These are phyloP conservation scores for Megaceryle torquata DNA, from an alignment of 2,113 vertebrate species.

Conservation along the genomic window DNA sequence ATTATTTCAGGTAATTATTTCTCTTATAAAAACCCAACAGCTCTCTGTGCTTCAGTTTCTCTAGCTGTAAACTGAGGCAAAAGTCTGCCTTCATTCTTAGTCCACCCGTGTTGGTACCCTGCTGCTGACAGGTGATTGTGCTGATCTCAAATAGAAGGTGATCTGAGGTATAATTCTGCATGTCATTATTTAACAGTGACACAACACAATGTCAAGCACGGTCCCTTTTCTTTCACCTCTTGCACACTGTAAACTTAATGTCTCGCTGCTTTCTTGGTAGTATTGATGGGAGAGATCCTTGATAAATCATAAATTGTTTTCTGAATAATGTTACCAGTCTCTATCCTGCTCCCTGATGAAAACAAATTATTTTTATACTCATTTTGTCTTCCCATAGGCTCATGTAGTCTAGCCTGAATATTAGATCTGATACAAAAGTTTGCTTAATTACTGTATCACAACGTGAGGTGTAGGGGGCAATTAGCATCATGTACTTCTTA, in stretches of 20 bases:
- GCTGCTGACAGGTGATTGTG: background rate
- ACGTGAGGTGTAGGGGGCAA: accelerated
- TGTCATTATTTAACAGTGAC: background rate
- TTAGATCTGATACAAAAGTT: background rate
- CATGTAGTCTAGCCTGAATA: background rate
- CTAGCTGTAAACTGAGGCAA: background rate
- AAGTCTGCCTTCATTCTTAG: background rate
- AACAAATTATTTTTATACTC: background rate
- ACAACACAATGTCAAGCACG: background rate
- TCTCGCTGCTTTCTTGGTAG: background rate
- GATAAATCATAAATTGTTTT: background rate
- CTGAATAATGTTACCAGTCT: background rate
- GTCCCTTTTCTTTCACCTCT: background rate
- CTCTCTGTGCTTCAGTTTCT: background rate
- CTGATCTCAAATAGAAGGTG: background rate
- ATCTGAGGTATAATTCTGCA: background rate
- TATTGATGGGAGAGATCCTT: background rate
- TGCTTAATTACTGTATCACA: background rate
- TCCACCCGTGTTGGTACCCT: background rate
- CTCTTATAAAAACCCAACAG: accelerated
- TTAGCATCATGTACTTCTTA: background rate
- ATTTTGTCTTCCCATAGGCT: background rate
- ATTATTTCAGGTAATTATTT: background rate
- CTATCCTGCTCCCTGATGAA: background rate
- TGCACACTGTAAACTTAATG: background rate